Conservation (phyloP, 1,140 invertebrate species). For the Schlechtendalia chinensis region DNA sequence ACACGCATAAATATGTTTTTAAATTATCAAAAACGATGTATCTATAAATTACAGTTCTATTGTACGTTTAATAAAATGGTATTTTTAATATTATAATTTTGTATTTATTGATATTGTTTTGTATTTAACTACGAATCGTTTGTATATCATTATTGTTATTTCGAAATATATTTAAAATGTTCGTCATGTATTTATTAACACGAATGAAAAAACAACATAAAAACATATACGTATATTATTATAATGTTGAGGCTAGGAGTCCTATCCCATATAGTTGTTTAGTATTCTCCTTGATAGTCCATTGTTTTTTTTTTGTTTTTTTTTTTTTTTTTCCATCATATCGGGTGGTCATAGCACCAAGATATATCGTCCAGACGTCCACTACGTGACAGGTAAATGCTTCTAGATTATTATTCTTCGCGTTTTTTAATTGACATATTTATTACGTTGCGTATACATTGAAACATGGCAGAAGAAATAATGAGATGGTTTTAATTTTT, state of each 20-base stretch:
- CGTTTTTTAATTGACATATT: slow-evolving; percentile 49
- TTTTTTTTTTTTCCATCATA: slow-evolving; percentile 39
- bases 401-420: slow-evolving; percentile 30
- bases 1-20: no score
- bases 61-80: no score
- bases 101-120: slow-evolving; percentile 1
- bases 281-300: slow-evolving; percentile 41
- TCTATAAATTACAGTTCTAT: no score
- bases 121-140: background rate
- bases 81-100: background rate
- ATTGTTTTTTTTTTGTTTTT: slow-evolving; percentile 29
- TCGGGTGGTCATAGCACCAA: slow-evolving; percentile 45
- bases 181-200: slow-evolving; percentile 41
- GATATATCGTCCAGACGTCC: slow-evolving; percentile 46
- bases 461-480: slow-evolving; percentile 26
- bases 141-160: background rate
- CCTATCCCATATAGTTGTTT: slow-evolving; percentile 11
- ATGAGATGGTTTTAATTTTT: slow-evolving; percentile 40
- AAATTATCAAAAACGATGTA: no score
- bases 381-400: slow-evolving; percentile 47
- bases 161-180: slow-evolving; percentile 29
- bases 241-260: slow-evolving; percentile 7
- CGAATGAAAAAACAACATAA: slow-evolving; percentile 15
- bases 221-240: background rate
- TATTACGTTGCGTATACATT: slow-evolving; percentile 22